Percentiles rank a stretch among this genome's conserved stretches.
These are phyloP conservation scores for Axis porcinus DNA, from an alignment of 2,113 vertebrate genomes.

Conservation along the genomic window DNA sequence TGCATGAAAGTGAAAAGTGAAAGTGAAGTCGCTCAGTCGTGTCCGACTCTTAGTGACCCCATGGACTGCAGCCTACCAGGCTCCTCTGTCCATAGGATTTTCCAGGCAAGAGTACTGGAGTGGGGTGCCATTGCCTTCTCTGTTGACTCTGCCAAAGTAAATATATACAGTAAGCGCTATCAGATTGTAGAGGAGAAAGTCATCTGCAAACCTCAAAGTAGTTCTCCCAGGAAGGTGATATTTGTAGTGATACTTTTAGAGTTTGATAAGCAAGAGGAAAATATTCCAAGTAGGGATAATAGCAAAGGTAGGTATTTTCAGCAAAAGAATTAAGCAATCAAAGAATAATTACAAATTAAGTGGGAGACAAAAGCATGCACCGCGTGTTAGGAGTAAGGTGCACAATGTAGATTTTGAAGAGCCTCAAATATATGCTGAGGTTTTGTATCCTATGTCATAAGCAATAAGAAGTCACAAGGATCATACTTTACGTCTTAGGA, in stretches of 20 bases:
- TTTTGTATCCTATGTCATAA: neutral
- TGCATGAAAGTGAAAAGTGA: neutral
- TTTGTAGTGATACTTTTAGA: neutral
- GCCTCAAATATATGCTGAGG: neutral
- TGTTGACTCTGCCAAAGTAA: neutral
- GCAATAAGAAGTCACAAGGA: neutral
- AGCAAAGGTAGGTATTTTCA: neutral
- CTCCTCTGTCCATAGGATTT: neutral
- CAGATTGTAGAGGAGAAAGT: neutral
- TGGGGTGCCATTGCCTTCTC: neutral
- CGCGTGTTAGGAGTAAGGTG: neutral
- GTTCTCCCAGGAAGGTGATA: neutral
- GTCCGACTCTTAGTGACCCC: neutral
- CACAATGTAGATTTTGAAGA: neutral
- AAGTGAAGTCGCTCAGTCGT: neutral
- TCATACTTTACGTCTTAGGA: neutral
- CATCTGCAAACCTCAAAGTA: neutral
- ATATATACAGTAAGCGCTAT: neutral
- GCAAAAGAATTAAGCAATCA: neutral
- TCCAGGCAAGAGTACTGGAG: neutral
- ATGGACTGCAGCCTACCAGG: neutral
- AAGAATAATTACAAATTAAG: neutral
- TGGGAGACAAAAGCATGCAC: neutral
- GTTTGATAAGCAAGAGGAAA: neutral
- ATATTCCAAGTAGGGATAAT: neutral